These are phyloP conservation scores for Mamestra brassicae DNA, from an alignment of 2,888 invertebrate species.

Conservation along the genomic window DNA sequence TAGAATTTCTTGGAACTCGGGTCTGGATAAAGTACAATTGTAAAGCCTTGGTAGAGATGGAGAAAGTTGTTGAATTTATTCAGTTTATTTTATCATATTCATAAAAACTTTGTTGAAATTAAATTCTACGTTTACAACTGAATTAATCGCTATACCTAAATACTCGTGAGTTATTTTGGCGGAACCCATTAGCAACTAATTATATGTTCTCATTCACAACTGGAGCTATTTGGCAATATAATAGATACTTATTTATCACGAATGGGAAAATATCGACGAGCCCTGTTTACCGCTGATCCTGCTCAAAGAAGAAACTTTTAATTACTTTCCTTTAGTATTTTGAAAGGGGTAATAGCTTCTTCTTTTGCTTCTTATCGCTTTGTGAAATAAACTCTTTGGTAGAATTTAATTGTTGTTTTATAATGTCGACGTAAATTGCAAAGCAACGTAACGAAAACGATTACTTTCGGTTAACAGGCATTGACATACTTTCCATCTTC, in stretches of 20 bases:
- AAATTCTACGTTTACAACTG: slow-evolving; percentile 6
- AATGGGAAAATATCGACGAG: slow-evolving; percentile 73
- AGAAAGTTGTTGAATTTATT: background rate
- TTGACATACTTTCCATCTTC: slow-evolving; percentile 16
- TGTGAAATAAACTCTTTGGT: slow-evolving; percentile 65
- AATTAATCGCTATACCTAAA: slow-evolving; percentile 53
- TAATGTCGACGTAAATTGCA: slow-evolving; percentile 42
- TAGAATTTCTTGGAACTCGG: slow-evolving; percentile 11
- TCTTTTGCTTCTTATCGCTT: slow-evolving; percentile 71
- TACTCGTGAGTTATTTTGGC: background rate
- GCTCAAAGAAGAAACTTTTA: slow-evolving; percentile 77
- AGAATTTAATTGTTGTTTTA: slow-evolving; percentile 66
- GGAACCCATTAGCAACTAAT: slow-evolving; percentile 70
- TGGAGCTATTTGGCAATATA: slow-evolving; percentile 63
- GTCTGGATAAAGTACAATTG: background rate
- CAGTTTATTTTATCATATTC: background rate
- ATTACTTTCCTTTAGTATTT: slow-evolving; percentile 80
- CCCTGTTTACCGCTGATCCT: slow-evolving; percentile 69
- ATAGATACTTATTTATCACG: slow-evolving; percentile 70
- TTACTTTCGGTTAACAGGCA: slow-evolving; percentile 28
- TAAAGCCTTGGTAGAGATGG: background rate
- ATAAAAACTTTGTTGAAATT: background rate
- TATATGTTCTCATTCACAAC: slow-evolving; percentile 67
- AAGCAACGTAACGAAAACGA: slow-evolving; percentile 42
- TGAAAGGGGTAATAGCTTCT: slow-evolving; percentile 75